Conservation (phyloP, 2,888 invertebrate species). For the Pammene aurita region DNA sequence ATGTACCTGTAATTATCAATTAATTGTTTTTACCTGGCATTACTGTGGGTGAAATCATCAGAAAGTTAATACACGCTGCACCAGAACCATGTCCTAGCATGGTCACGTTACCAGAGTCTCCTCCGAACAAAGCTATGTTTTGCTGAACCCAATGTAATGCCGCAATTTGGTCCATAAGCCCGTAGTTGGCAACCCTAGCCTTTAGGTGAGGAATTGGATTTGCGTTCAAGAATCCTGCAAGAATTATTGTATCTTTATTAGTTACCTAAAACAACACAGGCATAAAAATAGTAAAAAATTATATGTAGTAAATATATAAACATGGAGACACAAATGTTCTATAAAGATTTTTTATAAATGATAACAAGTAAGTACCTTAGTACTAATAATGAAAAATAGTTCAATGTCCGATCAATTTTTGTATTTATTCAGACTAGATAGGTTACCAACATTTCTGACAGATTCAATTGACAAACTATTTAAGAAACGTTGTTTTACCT, state of each 20-base stretch:
- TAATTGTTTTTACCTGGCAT: conserved; percentile 80
- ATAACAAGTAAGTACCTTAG: no score
- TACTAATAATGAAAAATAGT: no score
- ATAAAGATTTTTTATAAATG: no score
- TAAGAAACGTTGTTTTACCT: no score
- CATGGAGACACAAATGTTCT: no score
- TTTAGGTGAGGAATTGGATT: conserved; percentile 93
- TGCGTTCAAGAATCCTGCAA: conserved; percentile 93
- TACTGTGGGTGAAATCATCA: conserved; percentile 98
- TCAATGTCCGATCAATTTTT: no score
- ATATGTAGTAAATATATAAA: no score
- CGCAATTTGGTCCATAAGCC: conserved; percentile 98
- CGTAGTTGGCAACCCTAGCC: conserved; percentile 96
- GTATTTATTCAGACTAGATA: no score
- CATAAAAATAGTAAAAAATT: no score
- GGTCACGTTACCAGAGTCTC: conserved; percentile 97
- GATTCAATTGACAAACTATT: no score
- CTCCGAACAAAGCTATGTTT: conserved; percentile 97
- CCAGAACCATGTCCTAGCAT: conserved; percentile 98
- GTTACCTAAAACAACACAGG: no score
- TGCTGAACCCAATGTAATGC: conserved; percentile 98
- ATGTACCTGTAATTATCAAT: neutral
- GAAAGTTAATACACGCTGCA: conserved; percentile 97
- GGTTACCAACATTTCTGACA: no score
- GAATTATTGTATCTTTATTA: neutral